Conservation (phyloP, 2,113 vertebrate species). For the Mohoua ochrocephala region DNA sequence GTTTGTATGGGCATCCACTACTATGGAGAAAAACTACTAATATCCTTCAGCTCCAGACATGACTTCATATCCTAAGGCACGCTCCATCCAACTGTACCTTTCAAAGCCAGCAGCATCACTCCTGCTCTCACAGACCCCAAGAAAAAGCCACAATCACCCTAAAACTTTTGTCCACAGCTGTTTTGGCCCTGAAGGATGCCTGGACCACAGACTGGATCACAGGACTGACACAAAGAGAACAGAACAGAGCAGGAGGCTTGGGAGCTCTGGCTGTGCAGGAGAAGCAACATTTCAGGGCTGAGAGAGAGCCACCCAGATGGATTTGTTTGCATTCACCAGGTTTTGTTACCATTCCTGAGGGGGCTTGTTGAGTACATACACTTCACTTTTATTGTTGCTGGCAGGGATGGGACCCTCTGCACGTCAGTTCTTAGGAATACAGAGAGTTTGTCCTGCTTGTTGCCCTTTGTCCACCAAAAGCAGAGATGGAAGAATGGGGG, state of each 20-base stretch:
- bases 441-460: neutral
- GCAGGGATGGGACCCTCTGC: neutral
- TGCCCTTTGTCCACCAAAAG: neutral
- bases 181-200: neutral
- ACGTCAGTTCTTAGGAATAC: neutral
- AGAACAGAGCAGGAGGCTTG: neutral
- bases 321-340: neutral
- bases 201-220: neutral
- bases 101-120: neutral
- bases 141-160: neutral
- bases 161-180: neutral
- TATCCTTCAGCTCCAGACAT: slow-evolving; percentile 62
- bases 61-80: slow-evolving; percentile 58
- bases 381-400: neutral
- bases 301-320: neutral
- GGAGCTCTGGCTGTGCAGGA: neutral
- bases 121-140: neutral
- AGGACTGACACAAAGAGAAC: neutral
- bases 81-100: neutral
- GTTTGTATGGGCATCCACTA: slow-evolving; percentile 51
- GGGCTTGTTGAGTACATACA: neutral
- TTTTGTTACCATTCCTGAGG: neutral
- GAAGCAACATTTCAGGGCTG: neutral
- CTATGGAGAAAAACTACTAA: slow-evolving; percentile 55
- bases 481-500: neutral